Base-by-base conservation (phyloP, 2,888 invertebrate genomes). In the Chrysotoxum bicinctum region DNA sequence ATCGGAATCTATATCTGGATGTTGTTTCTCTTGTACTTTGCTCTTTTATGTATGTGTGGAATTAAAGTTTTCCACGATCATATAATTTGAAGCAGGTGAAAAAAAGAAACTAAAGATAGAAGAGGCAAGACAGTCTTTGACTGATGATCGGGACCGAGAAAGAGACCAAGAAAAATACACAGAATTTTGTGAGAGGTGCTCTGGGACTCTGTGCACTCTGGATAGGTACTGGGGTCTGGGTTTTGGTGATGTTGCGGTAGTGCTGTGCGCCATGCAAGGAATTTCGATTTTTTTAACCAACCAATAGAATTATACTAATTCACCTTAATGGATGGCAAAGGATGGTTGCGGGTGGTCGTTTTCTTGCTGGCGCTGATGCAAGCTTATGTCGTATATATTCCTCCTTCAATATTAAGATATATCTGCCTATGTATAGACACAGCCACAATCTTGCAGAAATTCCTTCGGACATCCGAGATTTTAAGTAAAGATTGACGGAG, bases 291-390 rank as follows among this genome's bases (percentile, higher is more conserved):
- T 56, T 45, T 58, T 56, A n/a, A 76, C 58, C 85, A 85, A 76
- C 85, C 85, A 85, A 85, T 85, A 85, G 85, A 85, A 85, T 81
- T 81, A 81, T 85, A 81, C 85, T 85, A 85, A 85, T 85, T 85
- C 68, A 85, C 85, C 76, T 85, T 69, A 85, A 85, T 81, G 85
- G 81, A 76, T 68, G 81, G 76, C 76, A 81, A 85, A 85, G 81
- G 76, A 85, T 81, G 85, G 81, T 81, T 85, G 85, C 85, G 85
- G 85, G 85, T 85, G 85, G 85, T 85, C 85, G 76, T 52, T 85
- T 52, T 85, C 26, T 43, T 43, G 64, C 64, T 64, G 64, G 64
- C 64, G 81, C 60, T 85, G 56, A 58, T 37, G 85, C 85, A 85
- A 81, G 81, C 76, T 81, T 81, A 85, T 81, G 62, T 16, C 10